Base-by-base conservation (phyloP, 2,113 vertebrate genomes). In the Phalacrocorax pelagicus region DNA sequence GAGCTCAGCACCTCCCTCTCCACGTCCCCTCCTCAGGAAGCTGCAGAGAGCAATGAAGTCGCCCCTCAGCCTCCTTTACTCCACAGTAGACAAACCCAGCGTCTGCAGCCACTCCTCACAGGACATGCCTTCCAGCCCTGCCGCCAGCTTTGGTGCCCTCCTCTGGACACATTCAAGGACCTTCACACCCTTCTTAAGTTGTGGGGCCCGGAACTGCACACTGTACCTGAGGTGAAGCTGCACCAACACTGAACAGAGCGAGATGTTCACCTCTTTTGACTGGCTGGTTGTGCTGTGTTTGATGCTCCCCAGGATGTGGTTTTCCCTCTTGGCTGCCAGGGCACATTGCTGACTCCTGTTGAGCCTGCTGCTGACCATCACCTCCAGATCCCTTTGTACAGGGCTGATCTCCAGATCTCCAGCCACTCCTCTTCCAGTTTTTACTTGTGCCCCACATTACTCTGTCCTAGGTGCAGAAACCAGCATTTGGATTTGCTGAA, bases 61-160 rank as follows among this genome's bases (percentile, higher is more conserved):
- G 0, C n/a, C 59, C 23, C 23, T 26, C 23, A 38, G n/a, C 23
- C n/a, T 61, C 23, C n/a, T 38, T 61, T 26, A 36, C 59, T 61
- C n/a, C n/a, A 61, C 36, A 36, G 15, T 11, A 38, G n/a, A 61
- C 59, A 61, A 61, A 61, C 15, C 22, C 23, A 38, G n/a, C 1
- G n/a, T 36, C n/a, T 23, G 8, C n/a, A 36, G n/a, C n/a, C 1
- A 0, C n/a, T 61, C 59, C n/a, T 36, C n/a, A 17, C 3, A 38
- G 59, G 23, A 61, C n/a, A 38, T 61, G 10, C n/a, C 59, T 26
- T 61, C 59, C 59, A 61, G n/a, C 59, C 59, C 23, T 61, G 24
- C 11, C 23, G 26, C n/a, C 23, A 26, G 59, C n/a, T 61, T 61
- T 26, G n/a, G 36, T 38, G n/a, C 23, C 59, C 59, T 61, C 59